Base-by-base conservation (phyloP, 2,113 vertebrate genomes). In the Xenus cinereus region DNA sequence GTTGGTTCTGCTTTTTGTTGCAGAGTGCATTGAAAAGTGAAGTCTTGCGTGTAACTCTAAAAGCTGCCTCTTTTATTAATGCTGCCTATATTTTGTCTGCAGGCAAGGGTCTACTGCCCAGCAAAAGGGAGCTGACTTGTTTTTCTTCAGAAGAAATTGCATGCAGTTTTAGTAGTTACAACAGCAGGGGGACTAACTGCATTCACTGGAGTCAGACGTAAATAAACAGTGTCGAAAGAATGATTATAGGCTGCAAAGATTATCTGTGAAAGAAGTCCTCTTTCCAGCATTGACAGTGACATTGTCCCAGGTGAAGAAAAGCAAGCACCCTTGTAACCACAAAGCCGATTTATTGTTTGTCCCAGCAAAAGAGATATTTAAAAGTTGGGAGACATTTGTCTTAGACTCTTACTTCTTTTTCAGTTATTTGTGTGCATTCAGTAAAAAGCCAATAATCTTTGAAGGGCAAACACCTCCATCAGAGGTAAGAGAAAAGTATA, bases 261-360 rank as follows among this genome's bases (percentile, higher is more conserved):
- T 59, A 27, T 21, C 60, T 68, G 6, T 48, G 43, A 64, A 84
- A 74, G 28, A 51, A 14, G 10, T 56, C 10, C 4, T 67, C 54
- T 78, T 64, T 74, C 32, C 45, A 50, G 19, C 24, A 64, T 56
- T 7, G 2, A 45, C 56, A 63, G 12, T 84, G 30, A n/a, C 39
- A 9, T 54, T 87, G 30, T 63, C 41, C 16, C 9, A 68, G 8
- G 5, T 45, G 39, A 91, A 84, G 43, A 28, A 81, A 53, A 71
- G 11, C 26, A 87, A 66, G 30, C 4, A 33, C 3, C 14, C 6
- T 60, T 14, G 23, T 69, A 90, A 85, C 1, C 1, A 76, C 62
- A 43, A 12, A 3, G 6, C 6, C 1, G 0, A 35, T 51, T 59
- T 6, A 1, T 15, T 28, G 45, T 48, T 50, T 45, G 16, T 5